Evolutionary conservation across 2,888 invertebrate species (phyloP), one percentile per base, ranked within the genome.

Genomic region (Andrena bicolor): DNA sequence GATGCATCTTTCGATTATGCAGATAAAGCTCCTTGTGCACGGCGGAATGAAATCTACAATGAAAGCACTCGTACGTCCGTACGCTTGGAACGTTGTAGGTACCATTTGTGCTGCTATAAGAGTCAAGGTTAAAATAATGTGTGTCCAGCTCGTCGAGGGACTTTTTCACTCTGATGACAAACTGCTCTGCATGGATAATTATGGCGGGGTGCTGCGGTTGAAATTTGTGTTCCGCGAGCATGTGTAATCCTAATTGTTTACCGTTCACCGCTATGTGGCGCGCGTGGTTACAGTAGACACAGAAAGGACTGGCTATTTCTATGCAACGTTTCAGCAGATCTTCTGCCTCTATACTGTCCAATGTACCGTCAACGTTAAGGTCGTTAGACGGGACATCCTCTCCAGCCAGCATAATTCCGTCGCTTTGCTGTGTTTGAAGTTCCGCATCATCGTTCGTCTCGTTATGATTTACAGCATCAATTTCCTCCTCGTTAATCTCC

Each of bases 271-370:
- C 97, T 87, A 98, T 97, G 89, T 97, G 97, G 26, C 97, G 95
- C 0, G 97, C 97, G 94, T 98, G 97, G 92, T 98, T 97, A 91
- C 98, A 98, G 93, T 97, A 98, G 75, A 97, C 96, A 92, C 98
- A 98, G 81, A 95, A 95, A 7, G 95, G 94, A 90, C 96, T 95
- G 0, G 97, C 97, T 16, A 96, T 95, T 84, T 95, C 95, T 69
- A 98, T 94, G 93, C 97, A 97, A 84, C 96, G 96, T 91, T 97
- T 97, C 48, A 98, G 92, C 81, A 98, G 94, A 81, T 96, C 95
- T 89, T 96, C 95, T 60, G 97, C 94, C 78, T 96, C 96, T 93
- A 97, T 96, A 93, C 96, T 96, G 91, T 97, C 97, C 84, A 98
- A 92, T 20, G 97, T 96, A 82, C 95, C 96, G 90, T 97, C 96